Conservation (phyloP, 2,113 vertebrate species). For the Isurus oxyrinchus region DNA sequence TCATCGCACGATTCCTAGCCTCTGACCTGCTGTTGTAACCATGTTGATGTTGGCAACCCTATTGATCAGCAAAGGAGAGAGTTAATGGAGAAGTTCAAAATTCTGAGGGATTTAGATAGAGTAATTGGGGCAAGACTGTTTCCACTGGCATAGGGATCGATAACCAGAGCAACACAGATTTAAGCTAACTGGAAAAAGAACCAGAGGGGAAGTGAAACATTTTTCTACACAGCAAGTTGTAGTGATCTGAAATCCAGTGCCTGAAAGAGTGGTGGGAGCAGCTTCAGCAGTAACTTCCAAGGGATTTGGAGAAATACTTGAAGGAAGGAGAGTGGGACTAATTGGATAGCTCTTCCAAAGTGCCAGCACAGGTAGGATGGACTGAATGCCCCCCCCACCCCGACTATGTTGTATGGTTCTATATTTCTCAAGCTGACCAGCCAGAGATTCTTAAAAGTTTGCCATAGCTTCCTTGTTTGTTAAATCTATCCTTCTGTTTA, state of each 20-base stretch:
- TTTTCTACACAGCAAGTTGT: neutral
- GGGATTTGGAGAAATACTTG: neutral
- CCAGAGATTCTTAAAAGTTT: neutral
- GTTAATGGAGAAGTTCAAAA: neutral
- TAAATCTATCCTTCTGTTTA: neutral
- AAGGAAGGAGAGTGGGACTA: neutral
- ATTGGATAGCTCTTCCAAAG: neutral
- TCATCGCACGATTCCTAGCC: no score
- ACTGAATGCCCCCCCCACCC: neutral
- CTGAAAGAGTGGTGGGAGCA: neutral
- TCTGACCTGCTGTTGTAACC: no score
- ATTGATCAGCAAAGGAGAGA: no score
- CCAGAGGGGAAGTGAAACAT: neutral
- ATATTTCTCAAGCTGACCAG: neutral
- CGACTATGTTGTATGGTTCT: neutral
- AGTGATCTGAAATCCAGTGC: neutral
- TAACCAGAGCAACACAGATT: neutral
- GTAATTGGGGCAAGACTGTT: no score
- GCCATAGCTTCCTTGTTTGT: neutral
- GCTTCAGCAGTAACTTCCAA: neutral
- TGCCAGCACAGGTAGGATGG: neutral
- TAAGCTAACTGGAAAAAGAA: neutral
- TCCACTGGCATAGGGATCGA: no score
- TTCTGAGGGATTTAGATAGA: no score
- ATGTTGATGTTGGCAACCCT: no score